phyloP scores from a whole-genome alignment of 1,140 invertebrate genomes.

The Saccostrea echinata region DNA sequence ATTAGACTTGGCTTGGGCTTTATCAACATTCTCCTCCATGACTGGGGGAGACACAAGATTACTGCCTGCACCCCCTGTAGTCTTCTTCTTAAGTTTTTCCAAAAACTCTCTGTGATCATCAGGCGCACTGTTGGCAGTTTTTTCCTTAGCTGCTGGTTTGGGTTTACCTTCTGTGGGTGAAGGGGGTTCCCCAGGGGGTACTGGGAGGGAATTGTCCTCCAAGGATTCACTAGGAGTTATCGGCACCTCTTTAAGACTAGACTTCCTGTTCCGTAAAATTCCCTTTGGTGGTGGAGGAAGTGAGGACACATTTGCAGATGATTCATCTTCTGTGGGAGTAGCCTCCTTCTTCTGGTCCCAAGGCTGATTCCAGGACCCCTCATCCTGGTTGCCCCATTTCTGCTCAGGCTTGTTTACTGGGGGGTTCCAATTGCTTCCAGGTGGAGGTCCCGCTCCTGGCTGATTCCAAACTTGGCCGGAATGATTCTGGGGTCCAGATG shows the following conservation, averaged over 20 bases:
- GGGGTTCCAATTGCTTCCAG: not conserved
- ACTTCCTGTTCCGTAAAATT: conserved; percentile 61
- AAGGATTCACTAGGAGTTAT: conserved; percentile 46
- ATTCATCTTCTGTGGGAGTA: conserved; percentile 40
- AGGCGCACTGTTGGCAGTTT: conserved; percentile 22
- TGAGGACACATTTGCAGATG: conserved; percentile 30
- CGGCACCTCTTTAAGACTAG: conserved; percentile 64
- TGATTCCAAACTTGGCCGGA: not conserved
- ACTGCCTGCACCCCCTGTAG: conserved; percentile 43
- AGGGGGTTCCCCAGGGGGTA: conserved; percentile 48
- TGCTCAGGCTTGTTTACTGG: conserved; percentile 13
- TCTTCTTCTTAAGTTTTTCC: conserved; percentile 72
- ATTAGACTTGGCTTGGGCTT: not conserved
- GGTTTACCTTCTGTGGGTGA: conserved; percentile 48
- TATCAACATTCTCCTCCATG: conserved; percentile 32
- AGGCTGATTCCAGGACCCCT: not conserved
- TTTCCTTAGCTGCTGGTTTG: conserved; percentile 43
- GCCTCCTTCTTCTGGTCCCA: conserved; percentile 21
- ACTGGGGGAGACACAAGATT: conserved; percentile 49
- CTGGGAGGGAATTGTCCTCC: conserved; percentile 45
- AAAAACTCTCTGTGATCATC: conserved; percentile 68
- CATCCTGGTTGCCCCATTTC: conserved; percentile 4
- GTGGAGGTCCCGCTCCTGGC: conserved; percentile 17
- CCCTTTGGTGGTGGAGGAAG: conserved; percentile 58
- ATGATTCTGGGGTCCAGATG: conserved; percentile 3